Conservation (phyloP, 1,140 invertebrate species). For the Chionoecetes opilio region DNA sequence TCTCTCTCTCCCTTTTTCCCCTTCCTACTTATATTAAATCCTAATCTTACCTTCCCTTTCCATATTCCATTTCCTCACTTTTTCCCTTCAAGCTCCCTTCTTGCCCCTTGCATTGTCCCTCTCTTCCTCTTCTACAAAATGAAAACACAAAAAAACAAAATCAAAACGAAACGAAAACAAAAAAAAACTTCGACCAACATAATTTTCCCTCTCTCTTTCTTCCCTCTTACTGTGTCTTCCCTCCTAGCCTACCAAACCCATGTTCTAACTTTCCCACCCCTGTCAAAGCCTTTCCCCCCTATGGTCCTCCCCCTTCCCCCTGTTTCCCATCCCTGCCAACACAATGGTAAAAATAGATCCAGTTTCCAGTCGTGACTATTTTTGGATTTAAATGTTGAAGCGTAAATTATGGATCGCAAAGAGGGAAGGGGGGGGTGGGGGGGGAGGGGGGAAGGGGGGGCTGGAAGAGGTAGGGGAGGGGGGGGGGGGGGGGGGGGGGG, state of each 20-base stretch:
- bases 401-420: conserved; percentile 11
- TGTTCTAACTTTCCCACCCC: background rate
- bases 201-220: background rate
- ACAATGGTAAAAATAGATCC: background rate
- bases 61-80: background rate
- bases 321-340: background rate
- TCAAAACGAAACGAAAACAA: too few species aligned
- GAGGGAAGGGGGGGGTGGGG: background rate
- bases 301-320: background rate
- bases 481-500: background rate
- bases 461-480: background rate
- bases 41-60: too few species aligned
- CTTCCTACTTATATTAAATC: too few species aligned
- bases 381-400: background rate
- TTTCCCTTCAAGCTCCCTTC: background rate
- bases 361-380: background rate
- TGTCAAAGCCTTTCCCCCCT: background rate
- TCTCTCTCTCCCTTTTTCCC: background rate
- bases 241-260: background rate
- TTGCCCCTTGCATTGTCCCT: background rate
- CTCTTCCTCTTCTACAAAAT: background rate
- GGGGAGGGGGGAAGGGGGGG: background rate
- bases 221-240: background rate
- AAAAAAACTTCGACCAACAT: too few species aligned
- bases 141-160: too few species aligned